phyloP scores from a whole-genome alignment of 2,113 vertebrate species.

The Oryzias melastigma region DNA sequence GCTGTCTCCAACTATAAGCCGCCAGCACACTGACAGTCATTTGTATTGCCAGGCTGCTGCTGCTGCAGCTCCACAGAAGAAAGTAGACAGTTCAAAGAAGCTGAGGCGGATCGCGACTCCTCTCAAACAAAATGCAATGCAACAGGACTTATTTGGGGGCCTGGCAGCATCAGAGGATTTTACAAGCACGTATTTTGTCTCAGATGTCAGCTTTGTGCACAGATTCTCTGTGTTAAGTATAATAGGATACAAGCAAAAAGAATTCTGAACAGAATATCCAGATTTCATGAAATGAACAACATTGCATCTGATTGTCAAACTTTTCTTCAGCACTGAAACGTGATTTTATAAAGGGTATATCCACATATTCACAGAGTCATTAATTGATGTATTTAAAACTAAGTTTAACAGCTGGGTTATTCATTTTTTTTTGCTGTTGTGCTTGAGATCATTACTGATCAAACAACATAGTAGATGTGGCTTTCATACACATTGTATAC shows the following conservation, averaged over 20 bases:
- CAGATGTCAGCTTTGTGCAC: constrained; percentile 18
- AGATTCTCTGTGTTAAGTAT: background rate
- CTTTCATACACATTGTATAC: no score
- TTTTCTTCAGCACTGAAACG: no score
- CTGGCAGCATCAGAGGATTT: constrained; percentile 43
- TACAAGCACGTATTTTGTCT: constrained; percentile 9
- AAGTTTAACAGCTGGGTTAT: no score
- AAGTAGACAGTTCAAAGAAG: constrained; percentile 63
- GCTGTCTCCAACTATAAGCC: constrained; percentile 74
- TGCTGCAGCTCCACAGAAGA: constrained; percentile 53
- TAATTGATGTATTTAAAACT: no score
- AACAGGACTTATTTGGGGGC: constrained; percentile 39
- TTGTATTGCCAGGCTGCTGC: constrained; percentile 71
- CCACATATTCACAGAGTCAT: no score
- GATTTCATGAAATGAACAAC: background rate
- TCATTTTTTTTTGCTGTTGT: no score
- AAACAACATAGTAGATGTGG: no score
- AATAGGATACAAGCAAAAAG: constrained; percentile 10
- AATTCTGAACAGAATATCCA: constrained; percentile 5
- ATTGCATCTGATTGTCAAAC: background rate
- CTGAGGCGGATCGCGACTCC: constrained; percentile 37
- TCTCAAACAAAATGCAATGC: constrained; percentile 50
- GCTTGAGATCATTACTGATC: no score
- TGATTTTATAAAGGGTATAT: no score
- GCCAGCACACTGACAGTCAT: constrained; percentile 64